phyloP scores from a whole-genome alignment of 30 jellyfish, hydroid and myxozoan genomes.

The Hydra vulgaris region DNA sequence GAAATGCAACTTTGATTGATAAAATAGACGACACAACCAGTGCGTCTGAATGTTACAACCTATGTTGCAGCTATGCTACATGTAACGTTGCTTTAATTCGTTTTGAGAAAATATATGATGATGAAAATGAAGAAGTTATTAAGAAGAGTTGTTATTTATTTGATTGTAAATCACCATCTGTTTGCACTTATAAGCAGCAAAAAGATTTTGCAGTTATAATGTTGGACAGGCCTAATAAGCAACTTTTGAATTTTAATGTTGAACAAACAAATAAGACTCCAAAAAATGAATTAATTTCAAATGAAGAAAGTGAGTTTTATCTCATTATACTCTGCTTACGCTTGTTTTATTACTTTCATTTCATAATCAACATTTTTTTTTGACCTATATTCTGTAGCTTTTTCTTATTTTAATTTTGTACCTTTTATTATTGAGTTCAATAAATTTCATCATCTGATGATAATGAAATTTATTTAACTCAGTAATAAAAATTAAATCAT shows the following conservation, averaged over 20 bases:
- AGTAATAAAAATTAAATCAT: too few species aligned
- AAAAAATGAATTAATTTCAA: not conserved
- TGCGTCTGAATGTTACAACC: conserved; percentile 53
- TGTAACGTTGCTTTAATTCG: conserved; percentile 54
- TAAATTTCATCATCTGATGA: too few species aligned
- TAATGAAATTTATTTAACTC: too few species aligned
- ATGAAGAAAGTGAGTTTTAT: conserved; percentile 7
- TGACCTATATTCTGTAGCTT: too few species aligned
- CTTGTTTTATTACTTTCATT: too few species aligned
- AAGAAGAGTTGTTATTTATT: conserved; percentile 39
- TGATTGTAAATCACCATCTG: conserved; percentile 52
- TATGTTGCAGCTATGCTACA: conserved; percentile 38
- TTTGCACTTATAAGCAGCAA: conserved; percentile 46
- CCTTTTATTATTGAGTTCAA: too few species aligned
- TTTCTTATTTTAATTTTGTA: too few species aligned
- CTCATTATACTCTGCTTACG: not conserved
- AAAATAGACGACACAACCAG: conserved; percentile 36
- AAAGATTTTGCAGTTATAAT: conserved; percentile 56
- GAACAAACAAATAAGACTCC: not conserved
- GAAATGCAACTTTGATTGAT: conserved; percentile 39
- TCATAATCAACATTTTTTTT: too few species aligned
- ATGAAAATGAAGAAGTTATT: not conserved
- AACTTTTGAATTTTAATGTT: not conserved
- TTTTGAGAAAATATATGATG: conserved; percentile 18
- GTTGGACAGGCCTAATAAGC: conserved; percentile 8